Evolutionary conservation across 2,888 invertebrate genomes (phyloP).

Genomic region (Ectemnius continuus): DNA sequence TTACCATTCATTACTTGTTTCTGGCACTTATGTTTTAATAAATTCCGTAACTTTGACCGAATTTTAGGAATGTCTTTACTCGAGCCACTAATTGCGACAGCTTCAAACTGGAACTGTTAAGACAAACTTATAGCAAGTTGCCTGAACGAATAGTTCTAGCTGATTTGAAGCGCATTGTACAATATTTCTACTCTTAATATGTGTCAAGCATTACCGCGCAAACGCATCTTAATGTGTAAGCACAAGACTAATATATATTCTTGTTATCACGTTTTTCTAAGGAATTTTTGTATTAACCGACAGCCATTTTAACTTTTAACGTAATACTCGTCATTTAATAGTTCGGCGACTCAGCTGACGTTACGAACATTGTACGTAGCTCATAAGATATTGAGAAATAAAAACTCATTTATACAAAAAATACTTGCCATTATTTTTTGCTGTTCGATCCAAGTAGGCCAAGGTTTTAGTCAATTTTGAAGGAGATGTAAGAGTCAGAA

Average conservation of each 20-base stretch:
- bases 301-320: constrained; percentile 42
- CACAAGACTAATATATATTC: constrained; percentile 53
- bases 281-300: constrained; percentile 50
- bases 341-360: constrained; percentile 60
- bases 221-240: constrained; percentile 49
- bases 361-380: constrained; percentile 64
- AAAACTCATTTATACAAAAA: constrained; percentile 62
- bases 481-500: too few relatives aligned
- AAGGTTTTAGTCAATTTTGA: too few relatives aligned
- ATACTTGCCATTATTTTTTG: constrained; percentile 20
- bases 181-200: constrained; percentile 25
- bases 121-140: too few relatives aligned
- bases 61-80: too few relatives aligned
- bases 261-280: constrained; percentile 55
- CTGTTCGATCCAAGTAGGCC: too few relatives aligned
- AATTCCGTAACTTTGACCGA: too few relatives aligned
- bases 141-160: too few relatives aligned
- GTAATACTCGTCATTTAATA: constrained; percentile 58
- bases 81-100: too few relatives aligned
- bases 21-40: too few relatives aligned
- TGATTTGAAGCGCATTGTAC: constrained; percentile 12
- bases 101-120: too few relatives aligned
- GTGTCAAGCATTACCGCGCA: constrained; percentile 34
- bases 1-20: too few relatives aligned
- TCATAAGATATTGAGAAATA: constrained; percentile 62